Percentiles rank a stretch among this genome's conserved stretches.
These are phyloP conservation scores for Ophthalmolycus amberensis DNA, from an alignment of 2,113 vertebrate species.

Conservation along the genomic window DNA sequence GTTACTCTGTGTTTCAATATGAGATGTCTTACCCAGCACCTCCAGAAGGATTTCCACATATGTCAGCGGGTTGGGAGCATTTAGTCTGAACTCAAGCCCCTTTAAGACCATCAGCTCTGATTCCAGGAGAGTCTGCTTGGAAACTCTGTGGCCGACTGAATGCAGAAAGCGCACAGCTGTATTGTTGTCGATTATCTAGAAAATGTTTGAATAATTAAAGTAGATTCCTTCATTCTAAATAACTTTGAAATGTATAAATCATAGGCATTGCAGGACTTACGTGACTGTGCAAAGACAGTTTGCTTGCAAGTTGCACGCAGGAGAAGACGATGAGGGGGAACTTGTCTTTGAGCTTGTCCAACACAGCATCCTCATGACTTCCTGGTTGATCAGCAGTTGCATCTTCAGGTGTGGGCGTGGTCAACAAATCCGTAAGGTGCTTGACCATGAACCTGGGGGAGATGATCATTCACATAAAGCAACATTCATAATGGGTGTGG, in stretches of 20 bases:
- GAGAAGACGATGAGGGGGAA: slow-evolving; percentile 88
- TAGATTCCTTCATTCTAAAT: not conserved
- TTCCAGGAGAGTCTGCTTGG: slow-evolving; percentile 86
- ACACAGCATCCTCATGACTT: slow-evolving; percentile 74
- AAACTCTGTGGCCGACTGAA: slow-evolving; percentile 82
- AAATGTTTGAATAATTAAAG: not conserved
- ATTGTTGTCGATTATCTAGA: slow-evolving; percentile 86
- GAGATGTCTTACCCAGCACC: slow-evolving; percentile 87
- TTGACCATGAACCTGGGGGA: slow-evolving; percentile 90
- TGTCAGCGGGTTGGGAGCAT: slow-evolving; percentile 86
- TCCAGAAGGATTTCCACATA: slow-evolving; percentile 93
- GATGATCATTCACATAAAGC: slow-evolving; percentile 6
- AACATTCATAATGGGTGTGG: not conserved
- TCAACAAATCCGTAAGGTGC: slow-evolving; percentile 80
- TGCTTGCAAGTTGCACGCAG: slow-evolving; percentile 93
- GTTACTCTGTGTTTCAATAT: not conserved
- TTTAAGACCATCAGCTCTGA: slow-evolving; percentile 91
- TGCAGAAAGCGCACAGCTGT: slow-evolving; percentile 87
- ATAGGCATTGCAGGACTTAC: slow-evolving; percentile 76
- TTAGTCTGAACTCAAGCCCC: slow-evolving; percentile 89
- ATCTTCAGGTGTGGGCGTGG: slow-evolving; percentile 24
- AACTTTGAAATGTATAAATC: not conserved
- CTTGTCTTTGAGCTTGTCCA: slow-evolving; percentile 78
- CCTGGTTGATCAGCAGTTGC: not conserved
- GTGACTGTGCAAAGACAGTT: slow-evolving; percentile 87